Conservation (phyloP, 1,140 invertebrate species). For the Drosophila lacteicornis region DNA sequence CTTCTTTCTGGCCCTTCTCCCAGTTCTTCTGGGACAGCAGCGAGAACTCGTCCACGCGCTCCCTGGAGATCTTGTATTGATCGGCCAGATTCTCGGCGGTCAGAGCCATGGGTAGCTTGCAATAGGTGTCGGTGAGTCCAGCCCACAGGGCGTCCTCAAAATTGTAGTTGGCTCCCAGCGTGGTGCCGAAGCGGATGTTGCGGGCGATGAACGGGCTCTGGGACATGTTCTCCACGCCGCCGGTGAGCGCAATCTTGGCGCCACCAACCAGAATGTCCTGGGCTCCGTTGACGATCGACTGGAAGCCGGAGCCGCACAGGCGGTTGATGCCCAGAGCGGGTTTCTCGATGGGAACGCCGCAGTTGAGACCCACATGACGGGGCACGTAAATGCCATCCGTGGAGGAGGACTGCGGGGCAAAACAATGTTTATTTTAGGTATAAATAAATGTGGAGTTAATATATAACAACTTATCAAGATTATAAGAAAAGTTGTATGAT, state of each 20-base stretch:
- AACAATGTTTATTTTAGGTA: no score
- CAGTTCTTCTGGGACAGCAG: slow-evolving; percentile 93
- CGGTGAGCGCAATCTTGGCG: slow-evolving; percentile 94
- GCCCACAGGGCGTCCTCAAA: slow-evolving; percentile 97
- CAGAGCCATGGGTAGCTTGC: slow-evolving; percentile 97
- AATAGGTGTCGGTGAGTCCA: slow-evolving; percentile 95
- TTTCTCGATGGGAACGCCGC: slow-evolving; percentile 92
- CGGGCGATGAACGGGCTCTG: slow-evolving; percentile 96
- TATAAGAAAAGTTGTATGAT: no score
- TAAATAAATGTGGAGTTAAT: no score
- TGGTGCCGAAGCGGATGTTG: slow-evolving; percentile 95
- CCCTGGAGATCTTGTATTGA: slow-evolving; percentile 93
- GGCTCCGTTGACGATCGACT: slow-evolving; percentile 95
- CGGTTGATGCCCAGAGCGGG: slow-evolving; percentile 95
- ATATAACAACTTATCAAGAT: no score
- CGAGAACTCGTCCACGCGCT: slow-evolving; percentile 96
- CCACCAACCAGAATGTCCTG: slow-evolving; percentile 96
- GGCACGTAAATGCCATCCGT: slow-evolving; percentile 95
- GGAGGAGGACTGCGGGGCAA: slow-evolving; percentile 84
- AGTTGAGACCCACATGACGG: slow-evolving; percentile 93
- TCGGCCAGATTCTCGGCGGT: slow-evolving; percentile 99
- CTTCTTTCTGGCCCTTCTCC: slow-evolving; percentile 94
- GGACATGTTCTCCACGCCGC: slow-evolving; percentile 98
- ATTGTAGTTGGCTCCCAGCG: slow-evolving; percentile 91
- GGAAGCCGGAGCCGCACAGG: slow-evolving; percentile 98